A percentile compares a stretch with the other conserved stretches of the same genome.
phyloP scores from a whole-genome alignment of 2,888 invertebrate genomes.

The Meiosimyza decipiens region DNA sequence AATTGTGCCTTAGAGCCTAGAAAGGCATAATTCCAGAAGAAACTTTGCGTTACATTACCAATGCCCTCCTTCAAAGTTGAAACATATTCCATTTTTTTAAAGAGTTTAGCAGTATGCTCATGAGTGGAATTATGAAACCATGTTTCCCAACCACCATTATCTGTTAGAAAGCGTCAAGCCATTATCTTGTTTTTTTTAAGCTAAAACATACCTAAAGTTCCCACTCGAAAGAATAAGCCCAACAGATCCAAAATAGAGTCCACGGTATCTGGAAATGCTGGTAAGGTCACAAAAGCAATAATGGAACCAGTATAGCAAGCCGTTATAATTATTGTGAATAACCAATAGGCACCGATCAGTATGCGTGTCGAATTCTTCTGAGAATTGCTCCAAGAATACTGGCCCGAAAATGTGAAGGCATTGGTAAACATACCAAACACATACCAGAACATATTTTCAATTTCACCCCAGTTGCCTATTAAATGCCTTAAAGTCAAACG shows the following conservation, averaged over 20 bases:
- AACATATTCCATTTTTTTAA: conserved; percentile 77
- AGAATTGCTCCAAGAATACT: conserved; percentile 78
- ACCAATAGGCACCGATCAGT: conserved; percentile 82
- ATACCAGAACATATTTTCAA: conserved; percentile 89
- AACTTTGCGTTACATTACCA: conserved; percentile 78
- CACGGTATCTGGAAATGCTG: conserved; percentile 79
- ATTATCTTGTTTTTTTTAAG: neutral
- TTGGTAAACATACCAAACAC: conserved; percentile 88
- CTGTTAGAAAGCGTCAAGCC: conserved; percentile 59
- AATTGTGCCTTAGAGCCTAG: conserved; percentile 79
- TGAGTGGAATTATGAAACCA: conserved; percentile 81
- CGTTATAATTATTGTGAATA: conserved; percentile 87
- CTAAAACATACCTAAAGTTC: conserved; percentile 73
- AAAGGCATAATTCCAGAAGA: conserved; percentile 83
- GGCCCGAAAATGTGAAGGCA: conserved; percentile 78
- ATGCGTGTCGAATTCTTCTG: conserved; percentile 77
- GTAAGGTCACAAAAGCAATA: conserved; percentile 84
- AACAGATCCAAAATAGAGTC: conserved; percentile 77
- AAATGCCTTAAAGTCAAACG: conserved; percentile 76
- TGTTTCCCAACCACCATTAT: conserved; percentile 80
- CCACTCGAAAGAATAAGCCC: conserved; percentile 76
- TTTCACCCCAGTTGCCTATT: conserved; percentile 75
- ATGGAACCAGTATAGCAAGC: conserved; percentile 87
- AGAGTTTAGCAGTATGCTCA: conserved; percentile 71
- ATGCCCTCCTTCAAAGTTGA: conserved; percentile 76